phyloP scores from a whole-genome alignment of 2,888 invertebrate genomes.

The Troides oblongomaculatus region DNA sequence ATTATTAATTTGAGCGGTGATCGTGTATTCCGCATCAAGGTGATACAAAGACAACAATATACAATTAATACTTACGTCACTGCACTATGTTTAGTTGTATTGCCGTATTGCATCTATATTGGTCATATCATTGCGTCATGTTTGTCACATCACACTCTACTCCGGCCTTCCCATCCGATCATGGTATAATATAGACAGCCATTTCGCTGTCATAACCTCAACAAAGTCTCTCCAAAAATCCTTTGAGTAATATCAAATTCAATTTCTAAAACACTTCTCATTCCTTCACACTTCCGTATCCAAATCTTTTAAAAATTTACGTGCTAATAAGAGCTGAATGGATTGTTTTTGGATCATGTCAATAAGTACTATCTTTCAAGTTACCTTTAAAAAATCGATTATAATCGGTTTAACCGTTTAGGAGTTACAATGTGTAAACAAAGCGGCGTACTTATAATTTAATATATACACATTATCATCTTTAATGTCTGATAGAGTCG shows the following conservation, averaged over 20 bases:
- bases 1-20: neutral
- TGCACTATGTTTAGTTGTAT: slow-evolving; percentile 37
- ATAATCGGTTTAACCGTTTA: too few relatives aligned
- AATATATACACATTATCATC: too few relatives aligned
- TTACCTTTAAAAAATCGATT: too few relatives aligned
- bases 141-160: slow-evolving; percentile 7
- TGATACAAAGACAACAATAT: slow-evolving; percentile 34
- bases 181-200: neutral
- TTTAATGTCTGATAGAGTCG: too few relatives aligned
- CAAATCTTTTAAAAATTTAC: too few relatives aligned
- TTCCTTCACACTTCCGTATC: too few relatives aligned
- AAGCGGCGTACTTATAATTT: too few relatives aligned
- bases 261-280: too few relatives aligned
- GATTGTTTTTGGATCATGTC: too few relatives aligned
- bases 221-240: neutral
- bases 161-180: slow-evolving; percentile 8
- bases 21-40: slow-evolving; percentile 18
- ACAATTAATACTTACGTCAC: slow-evolving; percentile 41
- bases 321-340: too few relatives aligned
- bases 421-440: too few relatives aligned
- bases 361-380: too few relatives aligned
- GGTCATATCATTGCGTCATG: slow-evolving; percentile 30
- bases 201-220: neutral
- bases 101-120: slow-evolving; percentile 30
- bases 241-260: neutral